Conservation (phyloP, 2,113 vertebrate genomes). For the Numida meleagris region DNA sequence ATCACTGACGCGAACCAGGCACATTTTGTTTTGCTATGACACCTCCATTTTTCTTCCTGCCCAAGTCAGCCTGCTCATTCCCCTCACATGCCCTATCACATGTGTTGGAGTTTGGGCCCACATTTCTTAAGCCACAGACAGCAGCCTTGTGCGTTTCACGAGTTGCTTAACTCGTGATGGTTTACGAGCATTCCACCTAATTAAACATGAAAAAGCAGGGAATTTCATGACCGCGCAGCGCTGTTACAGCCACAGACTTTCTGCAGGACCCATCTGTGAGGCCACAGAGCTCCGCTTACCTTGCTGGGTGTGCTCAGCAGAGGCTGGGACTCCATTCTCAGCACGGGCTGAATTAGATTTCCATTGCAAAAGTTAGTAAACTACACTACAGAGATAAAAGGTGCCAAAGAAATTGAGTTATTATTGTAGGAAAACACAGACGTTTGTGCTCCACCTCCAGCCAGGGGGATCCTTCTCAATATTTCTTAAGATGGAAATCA, state of each 20-base stretch:
- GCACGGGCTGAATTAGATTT: not conserved
- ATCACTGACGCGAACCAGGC: not conserved
- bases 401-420: not conserved
- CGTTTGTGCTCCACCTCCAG: not conserved
- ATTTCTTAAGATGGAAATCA: rapidly evolving
- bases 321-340: constrained; percentile 49
- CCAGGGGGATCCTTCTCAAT: not conserved
- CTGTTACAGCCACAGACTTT: too few relatives aligned
- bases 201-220: too few relatives aligned
- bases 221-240: too few relatives aligned
- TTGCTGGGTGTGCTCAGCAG: constrained; percentile 14
- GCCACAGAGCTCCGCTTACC: too few relatives aligned
- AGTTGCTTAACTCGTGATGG: not conserved
- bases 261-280: too few relatives aligned
- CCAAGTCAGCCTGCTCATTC: not conserved
- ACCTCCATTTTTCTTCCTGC: not conserved
- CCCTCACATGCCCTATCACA: not conserved
- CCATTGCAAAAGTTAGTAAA: constrained; percentile 26
- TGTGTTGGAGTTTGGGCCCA: rapidly evolving
- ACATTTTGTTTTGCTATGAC: not conserved
- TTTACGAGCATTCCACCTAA: not conserved
- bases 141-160: not conserved
- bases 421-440: not conserved
- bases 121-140: rapidly evolving
- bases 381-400: not conserved